A percentile compares a stretch with the other conserved stretches of the same genome.
Evolutionary conservation across 1,140 invertebrate genomes (phyloP).

Genomic region (Pentalonia nigronervosa): DNA sequence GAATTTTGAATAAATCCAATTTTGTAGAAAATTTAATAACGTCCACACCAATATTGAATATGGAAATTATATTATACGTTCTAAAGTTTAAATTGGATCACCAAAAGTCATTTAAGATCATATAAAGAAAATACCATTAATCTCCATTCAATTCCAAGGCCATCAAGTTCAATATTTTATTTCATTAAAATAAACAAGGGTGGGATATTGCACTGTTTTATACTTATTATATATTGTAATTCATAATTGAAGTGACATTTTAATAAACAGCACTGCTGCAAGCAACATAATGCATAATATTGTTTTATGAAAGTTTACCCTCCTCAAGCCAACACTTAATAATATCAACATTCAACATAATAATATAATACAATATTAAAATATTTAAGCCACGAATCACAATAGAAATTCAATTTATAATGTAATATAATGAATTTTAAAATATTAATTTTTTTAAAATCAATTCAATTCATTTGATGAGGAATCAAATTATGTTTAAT

Average conservation of each 20-base stretch:
- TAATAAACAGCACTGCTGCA: neutral
- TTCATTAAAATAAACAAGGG: neutral
- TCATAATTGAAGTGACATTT: constrained; percentile 31
- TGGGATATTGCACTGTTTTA: neutral
- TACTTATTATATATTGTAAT: neutral
- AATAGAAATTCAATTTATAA: neutral
- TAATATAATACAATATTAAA: constrained; percentile 5
- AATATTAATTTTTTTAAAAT: neutral
- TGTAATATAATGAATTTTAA: neutral
- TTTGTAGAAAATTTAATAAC: neutral
- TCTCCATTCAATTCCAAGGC: neutral
- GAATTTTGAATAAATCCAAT: neutral
- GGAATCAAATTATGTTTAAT: neutral
- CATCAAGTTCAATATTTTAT: neutral
- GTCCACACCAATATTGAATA: neutral
- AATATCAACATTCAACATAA: neutral
- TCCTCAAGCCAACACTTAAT: neutral
- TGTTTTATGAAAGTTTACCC: constrained; percentile 3
- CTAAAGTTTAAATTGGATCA: neutral
- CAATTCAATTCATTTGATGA: neutral
- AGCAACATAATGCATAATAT: neutral
- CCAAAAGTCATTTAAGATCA: neutral
- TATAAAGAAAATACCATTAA: neutral
- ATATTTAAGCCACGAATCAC: neutral
- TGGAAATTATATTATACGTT: neutral